Evolutionary conservation across 2,888 invertebrate genomes (phyloP).

Genomic region (Nephrotoma appendiculata): DNA sequence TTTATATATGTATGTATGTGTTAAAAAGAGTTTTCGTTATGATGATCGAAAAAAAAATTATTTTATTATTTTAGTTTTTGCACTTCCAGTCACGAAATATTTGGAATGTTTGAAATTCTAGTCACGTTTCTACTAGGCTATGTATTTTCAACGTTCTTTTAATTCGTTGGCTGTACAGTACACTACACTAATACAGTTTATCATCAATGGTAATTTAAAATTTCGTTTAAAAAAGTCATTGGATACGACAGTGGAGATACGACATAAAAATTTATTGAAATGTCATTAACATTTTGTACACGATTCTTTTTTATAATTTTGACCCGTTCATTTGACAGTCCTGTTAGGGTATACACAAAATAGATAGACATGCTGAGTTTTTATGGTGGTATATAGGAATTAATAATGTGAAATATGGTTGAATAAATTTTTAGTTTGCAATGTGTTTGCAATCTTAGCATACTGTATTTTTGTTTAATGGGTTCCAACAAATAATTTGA

Average conservation of each 20-base stretch:
- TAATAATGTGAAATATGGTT: no score
- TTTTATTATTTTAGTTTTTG: not conserved
- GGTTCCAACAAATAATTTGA: no score
- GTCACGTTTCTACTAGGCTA: constrained; percentile 7
- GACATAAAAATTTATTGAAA: not conserved
- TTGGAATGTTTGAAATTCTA: constrained; percentile 4
- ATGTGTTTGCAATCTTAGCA: no score
- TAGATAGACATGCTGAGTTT: not conserved
- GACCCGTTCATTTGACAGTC: not conserved
- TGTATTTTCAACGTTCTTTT: not conserved
- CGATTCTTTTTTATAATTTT: not conserved
- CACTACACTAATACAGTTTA: not conserved
- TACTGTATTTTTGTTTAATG: no score
- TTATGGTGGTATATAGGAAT: not conserved
- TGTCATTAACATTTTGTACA: not conserved
- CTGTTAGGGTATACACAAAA: not conserved
- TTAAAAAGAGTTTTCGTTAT: not conserved
- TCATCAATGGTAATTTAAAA: not conserved
- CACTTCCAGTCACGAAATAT: constrained; percentile 8
- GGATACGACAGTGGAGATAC: not conserved
- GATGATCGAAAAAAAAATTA: not conserved
- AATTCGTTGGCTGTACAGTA: not conserved
- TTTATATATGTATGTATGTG: not conserved
- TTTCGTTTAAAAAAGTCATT: not conserved
- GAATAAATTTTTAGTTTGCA: no score